Conservation (phyloP, 2,113 vertebrate species). For the Felis catus region F.catus_Fca126_mat1.0 CM031418.1:62791001-62791500, state of each 20-base stretch:
- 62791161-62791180: background rate
- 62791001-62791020: background rate
- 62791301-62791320: background rate
- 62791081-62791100: background rate
- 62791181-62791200: background rate
- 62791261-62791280: background rate
- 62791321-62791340: background rate
- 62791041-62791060: background rate
- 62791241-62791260: background rate
- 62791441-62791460: background rate
- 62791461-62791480: constrained; percentile 7
- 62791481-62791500: background rate
- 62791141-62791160: background rate
- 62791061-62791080: background rate
- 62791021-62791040: background rate
- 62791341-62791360: background rate
- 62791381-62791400: background rate
- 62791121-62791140: background rate
- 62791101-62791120: background rate
- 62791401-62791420: constrained; percentile 1
- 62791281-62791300: background rate
- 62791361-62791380: background rate
- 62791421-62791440: background rate
- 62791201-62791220: background rate
- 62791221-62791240: background rate